These are phyloP conservation scores for Vultur gryphus DNA, from an alignment of 2,797 vertebrate species.

Conservation along the genomic window DNA sequence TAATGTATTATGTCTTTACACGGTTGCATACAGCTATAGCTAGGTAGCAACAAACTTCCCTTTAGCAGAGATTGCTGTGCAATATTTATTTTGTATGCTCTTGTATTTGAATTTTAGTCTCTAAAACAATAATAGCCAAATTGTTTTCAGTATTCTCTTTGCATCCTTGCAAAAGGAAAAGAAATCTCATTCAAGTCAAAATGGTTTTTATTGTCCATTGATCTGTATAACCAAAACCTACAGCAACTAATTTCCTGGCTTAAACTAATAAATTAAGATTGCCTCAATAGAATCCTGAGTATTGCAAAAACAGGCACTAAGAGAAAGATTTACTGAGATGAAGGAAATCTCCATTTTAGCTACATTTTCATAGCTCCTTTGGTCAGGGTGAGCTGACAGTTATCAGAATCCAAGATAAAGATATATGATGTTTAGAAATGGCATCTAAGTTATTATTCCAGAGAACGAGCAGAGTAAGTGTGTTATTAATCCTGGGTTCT, in stretches of 20 bases:
- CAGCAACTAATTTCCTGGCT: constrained; percentile 6
- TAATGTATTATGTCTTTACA: neutral
- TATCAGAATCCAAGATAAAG: constrained; percentile 18
- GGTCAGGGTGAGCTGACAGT: neutral
- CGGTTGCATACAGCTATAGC: neutral
- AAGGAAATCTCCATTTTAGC: constrained; percentile 2
- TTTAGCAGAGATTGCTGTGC: neutral
- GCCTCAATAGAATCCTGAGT: neutral
- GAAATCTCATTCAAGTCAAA: neutral
- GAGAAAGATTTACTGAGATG: neutral
- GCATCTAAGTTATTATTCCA: neutral
- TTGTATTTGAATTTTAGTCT: neutral
- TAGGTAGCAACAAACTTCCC: neutral
- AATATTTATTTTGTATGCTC: neutral
- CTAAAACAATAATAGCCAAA: neutral
- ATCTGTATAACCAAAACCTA: neutral
- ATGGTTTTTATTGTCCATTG: neutral
- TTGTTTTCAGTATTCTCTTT: neutral
- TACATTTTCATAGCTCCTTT: neutral
- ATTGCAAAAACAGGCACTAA: neutral
- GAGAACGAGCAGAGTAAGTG: neutral
- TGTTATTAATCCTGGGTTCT: constrained; percentile 19
- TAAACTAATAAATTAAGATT: constrained; percentile 41
- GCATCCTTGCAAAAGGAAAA: neutral
- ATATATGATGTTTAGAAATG: constrained; percentile 8